phyloP scores from a whole-genome alignment of 2,797 vertebrate species.

The Cuculus canorus region DNA sequence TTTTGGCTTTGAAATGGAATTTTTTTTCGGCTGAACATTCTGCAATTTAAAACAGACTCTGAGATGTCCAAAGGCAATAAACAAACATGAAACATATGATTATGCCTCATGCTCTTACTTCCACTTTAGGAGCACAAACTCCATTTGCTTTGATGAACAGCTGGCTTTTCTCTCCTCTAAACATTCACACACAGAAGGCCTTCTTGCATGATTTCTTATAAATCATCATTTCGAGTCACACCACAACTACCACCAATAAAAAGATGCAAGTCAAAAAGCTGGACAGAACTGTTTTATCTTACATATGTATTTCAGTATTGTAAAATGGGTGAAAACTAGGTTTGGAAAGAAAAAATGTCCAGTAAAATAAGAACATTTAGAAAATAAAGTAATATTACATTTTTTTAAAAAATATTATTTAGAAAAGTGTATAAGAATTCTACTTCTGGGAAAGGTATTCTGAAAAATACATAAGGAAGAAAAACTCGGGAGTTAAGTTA shows the following conservation, averaged over 20 bases:
- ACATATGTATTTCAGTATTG: not conserved
- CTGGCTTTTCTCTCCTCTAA: slow-evolving; percentile 9
- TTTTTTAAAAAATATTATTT: not conserved
- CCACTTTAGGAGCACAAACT: slow-evolving; percentile 39
- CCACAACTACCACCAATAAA: not conserved
- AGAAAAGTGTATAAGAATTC: not conserved
- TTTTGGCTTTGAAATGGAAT: slow-evolving; percentile 16
- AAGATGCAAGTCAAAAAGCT: not conserved
- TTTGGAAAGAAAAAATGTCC: not conserved
- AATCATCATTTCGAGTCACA: not conserved
- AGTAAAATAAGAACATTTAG: not conserved
- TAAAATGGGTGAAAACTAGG: not conserved
- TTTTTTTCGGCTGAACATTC: slow-evolving; percentile 35
- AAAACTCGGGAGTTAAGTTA: not conserved
- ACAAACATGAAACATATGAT: slow-evolving; percentile 41
- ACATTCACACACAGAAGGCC: not conserved
- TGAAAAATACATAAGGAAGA: not conserved
- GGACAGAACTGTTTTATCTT: not conserved
- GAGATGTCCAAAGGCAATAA: slow-evolving; percentile 54
- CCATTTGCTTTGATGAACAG: slow-evolving; percentile 18
- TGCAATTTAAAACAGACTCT: slow-evolving; percentile 40
- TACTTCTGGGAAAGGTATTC: not conserved
- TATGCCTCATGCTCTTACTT: slow-evolving; percentile 29
- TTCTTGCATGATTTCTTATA: not conserved
- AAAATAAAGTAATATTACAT: not conserved